Conservation (phyloP, 2,797 vertebrate genomes). For the Sebastes goodei region DNA sequence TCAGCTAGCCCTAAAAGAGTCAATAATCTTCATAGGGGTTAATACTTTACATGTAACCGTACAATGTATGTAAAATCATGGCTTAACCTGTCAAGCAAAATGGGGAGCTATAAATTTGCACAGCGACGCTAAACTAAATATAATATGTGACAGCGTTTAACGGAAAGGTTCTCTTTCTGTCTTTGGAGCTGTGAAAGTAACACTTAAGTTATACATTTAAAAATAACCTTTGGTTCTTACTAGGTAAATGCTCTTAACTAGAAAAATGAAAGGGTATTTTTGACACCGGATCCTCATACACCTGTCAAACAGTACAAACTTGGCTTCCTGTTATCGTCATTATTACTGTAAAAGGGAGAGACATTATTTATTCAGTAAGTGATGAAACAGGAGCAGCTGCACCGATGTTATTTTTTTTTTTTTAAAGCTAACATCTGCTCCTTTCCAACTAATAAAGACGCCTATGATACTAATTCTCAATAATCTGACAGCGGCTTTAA, state of each 20-base stretch:
- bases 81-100: neutral
- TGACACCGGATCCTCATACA: neutral
- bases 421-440: neutral
- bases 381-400: neutral
- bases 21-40: neutral
- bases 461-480: neutral
- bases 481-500: neutral
- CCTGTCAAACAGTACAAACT: neutral
- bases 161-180: neutral
- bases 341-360: neutral
- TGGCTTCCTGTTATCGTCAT: neutral
- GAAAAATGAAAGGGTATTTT: neutral
- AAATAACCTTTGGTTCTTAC: neutral
- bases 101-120: neutral
- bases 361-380: neutral
- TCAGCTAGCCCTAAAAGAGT: too few species aligned
- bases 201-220: neutral
- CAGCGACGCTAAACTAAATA: neutral
- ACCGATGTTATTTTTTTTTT: neutral
- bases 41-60: neutral
- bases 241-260: neutral
- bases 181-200: neutral
- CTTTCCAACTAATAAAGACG: neutral
- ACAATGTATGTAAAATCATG: neutral
- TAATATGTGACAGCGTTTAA: neutral